phyloP scores from a whole-genome alignment of 2,888 invertebrate species.

The Alsophila aescularia region DNA sequence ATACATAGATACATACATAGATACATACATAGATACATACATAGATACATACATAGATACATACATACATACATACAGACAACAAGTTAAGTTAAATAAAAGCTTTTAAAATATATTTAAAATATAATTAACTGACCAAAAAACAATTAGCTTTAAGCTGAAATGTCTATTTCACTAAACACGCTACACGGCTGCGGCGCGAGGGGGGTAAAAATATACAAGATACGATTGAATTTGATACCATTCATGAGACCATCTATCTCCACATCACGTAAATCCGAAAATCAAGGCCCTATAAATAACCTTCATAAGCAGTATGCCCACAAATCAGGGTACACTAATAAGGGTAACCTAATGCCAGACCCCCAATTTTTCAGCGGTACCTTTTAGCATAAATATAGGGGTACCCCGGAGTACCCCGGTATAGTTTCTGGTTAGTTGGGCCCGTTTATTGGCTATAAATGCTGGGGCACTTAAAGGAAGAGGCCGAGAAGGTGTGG shows the following conservation, averaged over 20 bases:
- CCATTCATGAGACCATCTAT: neutral
- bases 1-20: too few species aligned
- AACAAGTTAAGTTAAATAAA: too few species aligned
- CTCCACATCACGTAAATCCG: neutral
- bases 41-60: too few species aligned
- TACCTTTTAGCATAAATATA: constrained; percentile 41
- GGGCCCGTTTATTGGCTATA: constrained; percentile 71
- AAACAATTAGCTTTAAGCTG: too few species aligned
- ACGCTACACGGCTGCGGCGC: too few species aligned
- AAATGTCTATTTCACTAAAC: too few species aligned
- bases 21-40: too few species aligned
- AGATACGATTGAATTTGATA: too few species aligned
- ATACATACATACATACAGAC: too few species aligned
- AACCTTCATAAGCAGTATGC: constrained; percentile 10
- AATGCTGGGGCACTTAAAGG: constrained; percentile 69
- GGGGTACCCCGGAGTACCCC: constrained; percentile 13
- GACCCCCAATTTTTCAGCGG: constrained; percentile 29
- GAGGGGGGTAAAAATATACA: too few species aligned
- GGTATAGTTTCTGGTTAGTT: constrained; percentile 52
- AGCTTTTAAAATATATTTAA: too few species aligned
- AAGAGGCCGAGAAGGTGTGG: constrained; percentile 51
- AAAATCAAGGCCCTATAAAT: constrained; percentile 22
- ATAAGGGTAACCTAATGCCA: constrained; percentile 28
- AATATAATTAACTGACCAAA: too few species aligned
- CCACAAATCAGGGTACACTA: constrained; percentile 26